Conservation (phyloP, 2,888 invertebrate genomes). For the Cyclophora punctaria region DNA sequence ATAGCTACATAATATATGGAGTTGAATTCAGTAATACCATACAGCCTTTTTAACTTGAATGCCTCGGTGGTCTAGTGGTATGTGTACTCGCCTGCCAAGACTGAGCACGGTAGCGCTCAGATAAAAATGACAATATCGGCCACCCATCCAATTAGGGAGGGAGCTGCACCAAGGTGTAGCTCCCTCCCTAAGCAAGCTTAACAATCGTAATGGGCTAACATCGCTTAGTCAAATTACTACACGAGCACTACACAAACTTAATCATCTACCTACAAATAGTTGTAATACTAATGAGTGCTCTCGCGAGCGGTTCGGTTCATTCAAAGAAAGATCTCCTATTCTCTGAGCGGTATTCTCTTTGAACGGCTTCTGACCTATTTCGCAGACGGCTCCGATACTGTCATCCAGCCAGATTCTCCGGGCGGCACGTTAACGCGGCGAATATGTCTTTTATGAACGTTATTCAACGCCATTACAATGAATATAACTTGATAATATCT, state of each 20-base stretch:
- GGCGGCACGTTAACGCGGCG: slow-evolving; percentile 2
- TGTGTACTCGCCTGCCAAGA: too few relatives aligned
- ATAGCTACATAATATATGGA: too few relatives aligned
- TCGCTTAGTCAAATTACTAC: not conserved
- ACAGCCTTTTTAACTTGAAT: too few relatives aligned
- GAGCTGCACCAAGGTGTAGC: too few relatives aligned
- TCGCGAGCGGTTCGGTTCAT: not conserved
- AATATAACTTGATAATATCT: too few relatives aligned
- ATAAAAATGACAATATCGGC: too few relatives aligned
- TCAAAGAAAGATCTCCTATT: slow-evolving; percentile 13
- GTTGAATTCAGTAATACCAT: too few relatives aligned
- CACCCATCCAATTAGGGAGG: too few relatives aligned
- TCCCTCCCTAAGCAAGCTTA: too few relatives aligned
- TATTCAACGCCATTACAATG: slow-evolving; percentile 4
- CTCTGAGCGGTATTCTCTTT: slow-evolving; percentile 9
- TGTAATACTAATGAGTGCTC: not conserved
- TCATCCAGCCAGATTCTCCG: slow-evolving; percentile 12
- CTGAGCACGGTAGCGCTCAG: too few relatives aligned
- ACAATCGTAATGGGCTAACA: not conserved
- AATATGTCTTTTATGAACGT: slow-evolving; percentile 15
- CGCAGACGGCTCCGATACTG: slow-evolving; percentile 18
- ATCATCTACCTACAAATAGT: too few relatives aligned
- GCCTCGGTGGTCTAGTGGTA: too few relatives aligned
- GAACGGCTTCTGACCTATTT: slow-evolving; percentile 21
- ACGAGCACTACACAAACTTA: not conserved